These are phyloP conservation scores for Megalops atlanticus DNA, from an alignment of 2,113 vertebrate genomes.

Conservation along the genomic window DNA sequence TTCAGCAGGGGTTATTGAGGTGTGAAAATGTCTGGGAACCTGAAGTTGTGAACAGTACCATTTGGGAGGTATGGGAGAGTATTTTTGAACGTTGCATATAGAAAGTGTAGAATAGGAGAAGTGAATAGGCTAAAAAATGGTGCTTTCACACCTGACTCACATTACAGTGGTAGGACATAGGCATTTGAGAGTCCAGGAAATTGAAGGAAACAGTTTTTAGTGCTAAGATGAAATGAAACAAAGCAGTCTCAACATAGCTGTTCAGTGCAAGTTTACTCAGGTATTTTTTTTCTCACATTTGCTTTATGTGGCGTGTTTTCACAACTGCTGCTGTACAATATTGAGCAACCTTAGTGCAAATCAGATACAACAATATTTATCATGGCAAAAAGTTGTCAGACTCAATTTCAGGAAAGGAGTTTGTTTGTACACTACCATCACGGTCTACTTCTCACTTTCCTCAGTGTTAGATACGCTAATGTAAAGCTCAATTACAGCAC, in stretches of 20 bases:
- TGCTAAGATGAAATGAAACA: no score
- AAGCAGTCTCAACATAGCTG: no score
- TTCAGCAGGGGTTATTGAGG: neutral
- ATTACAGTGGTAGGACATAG: no score
- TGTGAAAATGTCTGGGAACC: neutral
- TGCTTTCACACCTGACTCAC: no score
- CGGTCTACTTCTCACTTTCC: constrained; percentile 13
- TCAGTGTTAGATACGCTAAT: constrained; percentile 6
- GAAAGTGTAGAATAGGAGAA: no score
- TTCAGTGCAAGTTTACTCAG: no score
- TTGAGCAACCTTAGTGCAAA: no score
- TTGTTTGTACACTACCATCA: neutral
- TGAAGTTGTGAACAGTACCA: neutral
- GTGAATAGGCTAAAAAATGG: no score
- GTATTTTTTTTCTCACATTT: neutral
- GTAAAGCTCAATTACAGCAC: neutral
- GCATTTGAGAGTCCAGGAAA: no score
- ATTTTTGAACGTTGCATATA: no score
- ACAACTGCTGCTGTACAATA: neutral
- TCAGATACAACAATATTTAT: constrained; percentile 18
- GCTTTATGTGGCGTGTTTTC: neutral
- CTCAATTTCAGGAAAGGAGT: neutral
- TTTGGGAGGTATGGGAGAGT: neutral
- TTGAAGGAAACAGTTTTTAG: no score
- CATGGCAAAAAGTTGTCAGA: constrained; percentile 10